These are phyloP conservation scores for Neopipo cinnamomea DNA, from an alignment of 2,113 vertebrate genomes.

Conservation along the genomic window DNA sequence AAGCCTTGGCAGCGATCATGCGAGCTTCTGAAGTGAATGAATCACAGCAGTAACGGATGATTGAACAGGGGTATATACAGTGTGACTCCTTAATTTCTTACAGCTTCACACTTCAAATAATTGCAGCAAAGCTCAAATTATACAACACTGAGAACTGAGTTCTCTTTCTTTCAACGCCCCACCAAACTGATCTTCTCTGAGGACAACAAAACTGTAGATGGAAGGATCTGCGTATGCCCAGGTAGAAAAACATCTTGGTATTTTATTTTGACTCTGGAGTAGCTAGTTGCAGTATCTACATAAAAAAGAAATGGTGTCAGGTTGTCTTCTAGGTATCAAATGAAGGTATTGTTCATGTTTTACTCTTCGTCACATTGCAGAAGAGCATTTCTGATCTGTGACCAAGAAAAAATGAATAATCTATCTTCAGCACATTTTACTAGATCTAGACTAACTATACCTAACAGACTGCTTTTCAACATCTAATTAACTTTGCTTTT, in stretches of 20 bases:
- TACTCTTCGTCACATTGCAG: background rate
- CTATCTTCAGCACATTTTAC: background rate
- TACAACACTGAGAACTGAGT: background rate
- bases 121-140: background rate
- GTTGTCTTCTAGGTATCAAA: background rate
- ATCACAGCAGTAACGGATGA: background rate
- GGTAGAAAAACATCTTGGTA: background rate
- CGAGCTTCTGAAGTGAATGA: constrained; percentile 6
- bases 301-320: background rate
- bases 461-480: background rate
- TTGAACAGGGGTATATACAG: background rate
- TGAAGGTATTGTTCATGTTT: background rate
- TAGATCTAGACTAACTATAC: background rate
- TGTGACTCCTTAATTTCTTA: background rate
- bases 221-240: background rate
- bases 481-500: background rate
- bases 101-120: background rate
- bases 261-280: background rate
- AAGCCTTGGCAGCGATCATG: background rate
- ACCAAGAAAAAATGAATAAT: background rate
- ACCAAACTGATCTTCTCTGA: background rate
- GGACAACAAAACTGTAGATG: background rate
- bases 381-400: background rate
- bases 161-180: background rate
- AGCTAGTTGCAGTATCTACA: background rate